Evolutionary conservation across 2,113 vertebrate genomes (phyloP), one percentile per base, ranked within the genome.

Genomic region (Neodon shergylaensis): DNA sequence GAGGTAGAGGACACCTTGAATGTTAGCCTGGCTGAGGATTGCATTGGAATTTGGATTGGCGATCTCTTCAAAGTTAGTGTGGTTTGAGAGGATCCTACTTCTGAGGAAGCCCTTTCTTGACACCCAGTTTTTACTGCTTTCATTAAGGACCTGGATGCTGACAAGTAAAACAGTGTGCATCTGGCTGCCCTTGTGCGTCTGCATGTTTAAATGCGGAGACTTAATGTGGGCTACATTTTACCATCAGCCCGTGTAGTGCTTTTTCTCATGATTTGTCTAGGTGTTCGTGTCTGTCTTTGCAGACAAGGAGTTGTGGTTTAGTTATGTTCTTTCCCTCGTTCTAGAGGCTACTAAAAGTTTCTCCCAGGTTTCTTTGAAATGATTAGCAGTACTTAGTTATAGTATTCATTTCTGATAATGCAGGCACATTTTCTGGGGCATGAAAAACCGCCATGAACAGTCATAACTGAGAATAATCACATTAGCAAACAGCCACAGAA

Each of bases 71-170:
- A 94, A 89, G 81, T 96, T 74, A 81, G 52, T 22, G 90, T 92
- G 90, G 66, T 79, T 94, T 87, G 96, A 94, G 96, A 94, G 85
- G 49, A 82, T 94, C 82, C 63, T 82, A 72, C 93, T 95, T 96
- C 70, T 65, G 90, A 76, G 8, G n/a, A 91, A 68, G 73, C 68
- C 79, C 70, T 74, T 89, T 88, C 81, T 42, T 63, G 83, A 82
- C 96, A 97, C 61, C 65, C 52, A 88, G 74, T 74, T 85, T 65
- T 16, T 72, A 33, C 52, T 82, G 42, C 58, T 84, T 26, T 42
- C 58, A 72, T 74, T 76, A 81, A 52, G 31, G 89, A 92, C 92
- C 94, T 21, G 10, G 92, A 93, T 94, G 83, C 73, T 72, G 89
- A 78, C 47, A 70, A 82, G 97, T 90, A 95, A 79, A 86, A 81